Evolutionary conservation across 1,140 invertebrate species (phyloP).

Genomic region (Ceratina japonica): DNA sequence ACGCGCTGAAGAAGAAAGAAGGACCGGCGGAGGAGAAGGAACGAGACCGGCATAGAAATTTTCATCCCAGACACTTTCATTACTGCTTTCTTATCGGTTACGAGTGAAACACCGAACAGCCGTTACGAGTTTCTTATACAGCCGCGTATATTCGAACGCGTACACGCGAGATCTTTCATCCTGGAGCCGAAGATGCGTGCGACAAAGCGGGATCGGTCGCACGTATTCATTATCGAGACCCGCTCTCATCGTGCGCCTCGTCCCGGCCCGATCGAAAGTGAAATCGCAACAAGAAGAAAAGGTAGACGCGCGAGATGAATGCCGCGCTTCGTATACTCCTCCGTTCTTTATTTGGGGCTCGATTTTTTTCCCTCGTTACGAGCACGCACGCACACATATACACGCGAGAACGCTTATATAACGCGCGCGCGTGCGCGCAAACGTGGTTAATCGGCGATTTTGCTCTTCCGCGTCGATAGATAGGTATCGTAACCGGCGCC

Average conservation of each 20-base stretch:
- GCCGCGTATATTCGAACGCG: background rate
- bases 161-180: slow-evolving; percentile 35
- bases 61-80: slow-evolving; percentile 73
- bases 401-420: background rate
- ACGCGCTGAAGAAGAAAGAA: slow-evolving; percentile 17
- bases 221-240: background rate
- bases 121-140: background rate
- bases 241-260: slow-evolving; percentile 6
- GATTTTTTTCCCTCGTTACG: slow-evolving; percentile 10
- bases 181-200: slow-evolving; percentile 8
- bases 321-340: slow-evolving; percentile 1
- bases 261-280: slow-evolving; percentile 50
- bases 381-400: background rate
- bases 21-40: background rate
- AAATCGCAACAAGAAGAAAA: slow-evolving; percentile 54
- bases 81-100: slow-evolving; percentile 73
- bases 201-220: slow-evolving; percentile 46
- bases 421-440: background rate
- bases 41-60: slow-evolving; percentile 63
- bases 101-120: slow-evolving; percentile 68
- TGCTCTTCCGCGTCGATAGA: slow-evolving; percentile 25
- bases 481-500: background rate
- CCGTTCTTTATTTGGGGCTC: slow-evolving; percentile 43
- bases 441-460: slow-evolving; percentile 5
- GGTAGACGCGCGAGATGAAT: slow-evolving; percentile 27